Percentiles rank a stretch among this genome's conserved stretches.
Evolutionary conservation across 2,797 vertebrate species (phyloP).

Genomic region (Octomys mimax): DNA sequence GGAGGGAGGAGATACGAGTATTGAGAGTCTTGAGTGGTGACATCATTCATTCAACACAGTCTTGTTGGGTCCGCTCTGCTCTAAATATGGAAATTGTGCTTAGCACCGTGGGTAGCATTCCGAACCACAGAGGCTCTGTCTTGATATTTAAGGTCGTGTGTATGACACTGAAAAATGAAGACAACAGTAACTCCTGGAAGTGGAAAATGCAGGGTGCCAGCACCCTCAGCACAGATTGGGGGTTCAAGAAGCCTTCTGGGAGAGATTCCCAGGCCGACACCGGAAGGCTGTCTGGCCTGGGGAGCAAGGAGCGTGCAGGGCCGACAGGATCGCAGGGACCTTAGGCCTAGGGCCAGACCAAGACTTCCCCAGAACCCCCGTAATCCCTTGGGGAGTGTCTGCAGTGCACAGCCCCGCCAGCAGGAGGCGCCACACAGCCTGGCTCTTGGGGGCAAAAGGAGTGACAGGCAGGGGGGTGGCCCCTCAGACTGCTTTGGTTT

Average conservation of each 20-base stretch:
- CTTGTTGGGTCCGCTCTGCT: not conserved
- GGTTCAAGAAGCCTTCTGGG: fast-evolving
- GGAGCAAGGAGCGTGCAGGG: fast-evolving
- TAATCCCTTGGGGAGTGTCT: fast-evolving
- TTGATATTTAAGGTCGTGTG: not conserved
- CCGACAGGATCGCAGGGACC: too few species aligned
- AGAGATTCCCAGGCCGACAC: not conserved
- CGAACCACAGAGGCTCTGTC: not conserved
- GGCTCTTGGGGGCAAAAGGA: not conserved
- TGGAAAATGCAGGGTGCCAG: not conserved
- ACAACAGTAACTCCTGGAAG: fast-evolving
- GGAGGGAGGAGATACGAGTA: not conserved
- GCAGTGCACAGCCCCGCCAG: not conserved
- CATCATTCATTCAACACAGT: not conserved
- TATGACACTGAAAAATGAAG: not conserved
- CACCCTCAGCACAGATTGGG: fast-evolving
- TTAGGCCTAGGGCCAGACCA: too few species aligned
- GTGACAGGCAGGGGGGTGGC: too few species aligned
- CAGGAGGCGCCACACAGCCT: not conserved
- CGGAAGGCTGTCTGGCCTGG: not conserved
- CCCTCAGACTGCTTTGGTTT: not conserved
- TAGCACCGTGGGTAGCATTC: not conserved
- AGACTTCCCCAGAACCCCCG: fast-evolving
- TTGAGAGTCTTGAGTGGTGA: not conserved
- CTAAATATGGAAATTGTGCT: not conserved